phyloP scores from a whole-genome alignment of 2,888 invertebrate genomes.

The Lycophotia porphyrea region DNA sequence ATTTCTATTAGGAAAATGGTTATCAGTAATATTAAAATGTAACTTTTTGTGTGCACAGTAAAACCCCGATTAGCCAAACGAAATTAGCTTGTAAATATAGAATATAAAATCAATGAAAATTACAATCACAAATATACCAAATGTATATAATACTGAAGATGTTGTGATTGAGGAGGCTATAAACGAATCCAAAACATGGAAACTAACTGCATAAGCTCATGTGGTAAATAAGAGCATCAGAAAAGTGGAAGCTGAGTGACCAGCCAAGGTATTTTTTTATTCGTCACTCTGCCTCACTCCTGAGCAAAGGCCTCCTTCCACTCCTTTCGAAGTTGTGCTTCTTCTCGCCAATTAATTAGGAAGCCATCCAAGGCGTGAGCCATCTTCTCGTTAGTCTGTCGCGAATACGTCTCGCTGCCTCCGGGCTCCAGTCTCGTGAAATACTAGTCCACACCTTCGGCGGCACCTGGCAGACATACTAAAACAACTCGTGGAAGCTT shows the following conservation, averaged over 20 bases:
- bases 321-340: not conserved
- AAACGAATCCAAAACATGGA: not conserved
- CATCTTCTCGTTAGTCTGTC: not conserved
- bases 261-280: not conserved
- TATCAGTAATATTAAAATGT: conserved; percentile 7
- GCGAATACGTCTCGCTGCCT: not conserved
- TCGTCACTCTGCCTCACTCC: not conserved
- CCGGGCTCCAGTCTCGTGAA: not conserved
- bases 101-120: not conserved
- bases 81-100: not conserved
- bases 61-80: not conserved
- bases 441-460: not conserved
- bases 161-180: not conserved
- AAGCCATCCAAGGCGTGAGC: not conserved
- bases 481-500: not conserved
- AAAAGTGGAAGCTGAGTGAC: not conserved
- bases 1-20: not conserved
- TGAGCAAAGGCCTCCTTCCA: not conserved
- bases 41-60: not conserved
- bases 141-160: not conserved
- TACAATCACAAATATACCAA: not conserved
- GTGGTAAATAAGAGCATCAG: not conserved
- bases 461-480: not conserved
- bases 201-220: not conserved
- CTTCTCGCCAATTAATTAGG: not conserved